Conservation (phyloP, 2,797 vertebrate genomes). For the Cryptoprocta ferox region DNA sequence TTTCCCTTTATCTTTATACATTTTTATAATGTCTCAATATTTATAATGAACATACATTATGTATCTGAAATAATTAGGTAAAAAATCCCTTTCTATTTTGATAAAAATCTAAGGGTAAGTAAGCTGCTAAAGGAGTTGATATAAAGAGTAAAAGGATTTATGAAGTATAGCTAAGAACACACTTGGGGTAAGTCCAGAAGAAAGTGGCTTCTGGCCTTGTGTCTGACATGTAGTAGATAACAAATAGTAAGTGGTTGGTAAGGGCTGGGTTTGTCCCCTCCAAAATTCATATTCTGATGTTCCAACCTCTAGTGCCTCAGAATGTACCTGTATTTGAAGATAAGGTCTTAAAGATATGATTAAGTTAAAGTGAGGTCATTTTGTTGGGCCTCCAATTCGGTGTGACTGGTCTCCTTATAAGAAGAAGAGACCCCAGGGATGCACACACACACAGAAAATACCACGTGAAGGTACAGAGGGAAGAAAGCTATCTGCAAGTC, state of each 20-base stretch:
- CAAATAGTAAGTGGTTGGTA: not conserved
- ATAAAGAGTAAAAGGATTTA: conserved; percentile 17
- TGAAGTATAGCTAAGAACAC: not conserved
- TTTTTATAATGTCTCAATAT: not conserved
- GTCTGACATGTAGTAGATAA: not conserved
- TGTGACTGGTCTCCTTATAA: not conserved
- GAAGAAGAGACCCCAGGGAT: not conserved
- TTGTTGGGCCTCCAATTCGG: not conserved
- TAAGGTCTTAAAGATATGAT: not conserved
- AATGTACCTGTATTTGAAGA: not conserved
- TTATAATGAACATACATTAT: not conserved
- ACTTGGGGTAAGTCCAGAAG: conserved; percentile 3
- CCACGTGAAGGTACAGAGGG: not conserved
- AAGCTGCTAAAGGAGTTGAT: not conserved
- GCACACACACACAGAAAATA: not conserved
- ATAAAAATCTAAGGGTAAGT: not conserved
- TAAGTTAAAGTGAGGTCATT: not conserved
- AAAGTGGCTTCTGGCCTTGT: conserved; percentile 25
- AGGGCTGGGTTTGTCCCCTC: not conserved
- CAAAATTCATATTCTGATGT: not conserved
- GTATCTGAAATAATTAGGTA: not conserved
- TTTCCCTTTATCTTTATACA: conserved; percentile 12
- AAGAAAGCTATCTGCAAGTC: not conserved
- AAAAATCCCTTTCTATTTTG: not conserved
- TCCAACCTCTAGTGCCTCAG: not conserved